Percentiles rank a stretch among this genome's conserved stretches.
phyloP scores from a whole-genome alignment of 1,140 invertebrate genomes.

The Leptestheria dahalacensis region DNA sequence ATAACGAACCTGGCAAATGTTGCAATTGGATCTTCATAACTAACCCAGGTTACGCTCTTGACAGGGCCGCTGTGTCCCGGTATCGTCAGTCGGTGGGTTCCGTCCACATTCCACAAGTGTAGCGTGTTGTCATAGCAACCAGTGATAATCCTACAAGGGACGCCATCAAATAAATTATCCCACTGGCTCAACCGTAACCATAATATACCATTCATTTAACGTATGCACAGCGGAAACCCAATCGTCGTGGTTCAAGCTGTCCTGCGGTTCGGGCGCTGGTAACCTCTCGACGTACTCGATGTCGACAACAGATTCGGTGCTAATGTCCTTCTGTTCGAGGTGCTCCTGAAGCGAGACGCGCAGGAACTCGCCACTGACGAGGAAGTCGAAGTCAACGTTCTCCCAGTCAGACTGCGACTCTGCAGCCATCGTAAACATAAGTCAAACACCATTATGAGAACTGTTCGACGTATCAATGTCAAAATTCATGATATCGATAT shows the following conservation, averaged over 20 bases:
- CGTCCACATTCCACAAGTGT: conserved; percentile 73
- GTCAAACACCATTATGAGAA: not conserved
- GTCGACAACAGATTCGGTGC: conserved; percentile 60
- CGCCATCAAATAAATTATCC: conserved; percentile 2
- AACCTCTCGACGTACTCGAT: conserved; percentile 80
- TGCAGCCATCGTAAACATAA: conserved; percentile 15
- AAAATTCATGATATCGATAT: not conserved
- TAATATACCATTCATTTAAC: conserved; percentile 47
- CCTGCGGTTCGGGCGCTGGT: conserved; percentile 73
- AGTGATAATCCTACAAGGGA: conserved; percentile 56
- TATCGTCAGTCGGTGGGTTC: conserved; percentile 64
- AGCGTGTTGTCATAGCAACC: conserved; percentile 92
- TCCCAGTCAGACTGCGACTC: conserved; percentile 25
- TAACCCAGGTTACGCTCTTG: conserved; percentile 76
- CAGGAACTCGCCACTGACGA: conserved; percentile 65
- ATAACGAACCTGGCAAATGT: conserved; percentile 51
- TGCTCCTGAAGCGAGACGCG: conserved; percentile 41
- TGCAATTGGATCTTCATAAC: conserved; percentile 40
- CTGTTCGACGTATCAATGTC: not conserved
- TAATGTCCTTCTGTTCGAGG: conserved; percentile 45
- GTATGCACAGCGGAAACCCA: conserved; percentile 79
- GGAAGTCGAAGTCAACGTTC: conserved; percentile 69
- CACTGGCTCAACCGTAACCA: conserved; percentile 15
- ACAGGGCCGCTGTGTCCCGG: conserved; percentile 71
- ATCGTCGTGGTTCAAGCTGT: conserved; percentile 84